Conservation (phyloP, 2,888 invertebrate genomes). For the Parochlus steinenii region DNA sequence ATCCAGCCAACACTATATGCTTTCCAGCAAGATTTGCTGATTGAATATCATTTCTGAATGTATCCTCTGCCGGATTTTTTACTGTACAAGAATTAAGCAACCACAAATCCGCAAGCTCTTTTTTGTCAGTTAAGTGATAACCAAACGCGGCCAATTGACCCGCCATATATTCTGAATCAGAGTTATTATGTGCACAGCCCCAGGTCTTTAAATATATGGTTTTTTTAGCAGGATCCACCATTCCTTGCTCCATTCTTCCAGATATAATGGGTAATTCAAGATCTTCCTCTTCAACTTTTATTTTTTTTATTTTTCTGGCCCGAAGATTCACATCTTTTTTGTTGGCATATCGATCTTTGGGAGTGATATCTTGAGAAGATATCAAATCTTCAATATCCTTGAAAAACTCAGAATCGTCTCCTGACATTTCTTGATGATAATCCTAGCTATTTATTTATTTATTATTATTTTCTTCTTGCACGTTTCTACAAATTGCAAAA, state of each 20-base stretch:
- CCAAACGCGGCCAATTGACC: conserved; percentile 81
- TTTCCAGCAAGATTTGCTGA: conserved; percentile 56
- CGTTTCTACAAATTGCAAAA: too few relatives aligned
- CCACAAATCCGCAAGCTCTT: conserved; percentile 78
- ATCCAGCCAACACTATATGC: conserved; percentile 87
- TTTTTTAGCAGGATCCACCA: conserved; percentile 55
- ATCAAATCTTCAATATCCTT: conserved; percentile 77
- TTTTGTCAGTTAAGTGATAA: conserved; percentile 66
- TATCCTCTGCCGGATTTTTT: conserved; percentile 92
- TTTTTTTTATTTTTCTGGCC: conserved; percentile 27
- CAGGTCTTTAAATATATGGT: conserved; percentile 81
- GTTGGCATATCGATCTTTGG: conserved; percentile 57
- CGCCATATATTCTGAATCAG: conserved; percentile 98
- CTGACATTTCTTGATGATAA: too few relatives aligned
- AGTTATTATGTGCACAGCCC: conserved; percentile 97
- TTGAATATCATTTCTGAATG: conserved; percentile 76
- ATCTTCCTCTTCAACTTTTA: conserved; percentile 16
- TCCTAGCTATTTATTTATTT: too few relatives aligned
- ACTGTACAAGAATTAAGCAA: conserved; percentile 92
- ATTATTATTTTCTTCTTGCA: too few relatives aligned
- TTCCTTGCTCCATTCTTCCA: conserved; percentile 36
- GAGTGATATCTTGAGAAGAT: conserved; percentile 60
- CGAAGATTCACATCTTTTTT: conserved; percentile 53
- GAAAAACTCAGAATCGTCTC: conserved; percentile 54
- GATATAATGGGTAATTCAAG: not conserved